Conservation (phyloP, 2,888 invertebrate species). For the Scrobipalpa atriplicella region DNA sequence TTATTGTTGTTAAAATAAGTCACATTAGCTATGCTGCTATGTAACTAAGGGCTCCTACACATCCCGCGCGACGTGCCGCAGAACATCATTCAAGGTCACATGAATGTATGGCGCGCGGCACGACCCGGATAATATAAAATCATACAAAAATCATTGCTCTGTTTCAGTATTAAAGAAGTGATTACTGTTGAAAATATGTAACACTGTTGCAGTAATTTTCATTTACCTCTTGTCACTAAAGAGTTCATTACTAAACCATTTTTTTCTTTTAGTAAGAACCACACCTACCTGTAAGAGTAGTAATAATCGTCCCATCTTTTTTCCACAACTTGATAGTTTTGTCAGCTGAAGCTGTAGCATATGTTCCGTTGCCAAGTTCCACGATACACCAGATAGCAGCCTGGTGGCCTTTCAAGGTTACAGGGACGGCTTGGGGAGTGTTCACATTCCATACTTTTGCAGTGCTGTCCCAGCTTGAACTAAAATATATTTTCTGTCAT, state of each 20-base stretch:
- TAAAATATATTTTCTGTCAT: constrained; percentile 57
- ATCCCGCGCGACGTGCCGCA: no score
- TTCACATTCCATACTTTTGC: constrained; percentile 91
- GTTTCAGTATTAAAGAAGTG: no score
- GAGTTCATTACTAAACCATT: neutral
- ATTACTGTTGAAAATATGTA: no score
- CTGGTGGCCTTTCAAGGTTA: constrained; percentile 87
- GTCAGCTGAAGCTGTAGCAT: constrained; percentile 96
- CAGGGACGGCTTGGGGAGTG: constrained; percentile 72
- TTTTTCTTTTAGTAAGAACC: neutral
- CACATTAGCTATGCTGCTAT: no score
- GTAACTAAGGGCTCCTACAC: no score
- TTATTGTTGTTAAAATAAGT: no score
- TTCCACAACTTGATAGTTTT: constrained; percentile 94
- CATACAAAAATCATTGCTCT: no score
- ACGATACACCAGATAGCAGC: constrained; percentile 94
- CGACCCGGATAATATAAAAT: no score
- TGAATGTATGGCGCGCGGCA: no score
- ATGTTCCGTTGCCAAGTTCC: constrained; percentile 79
- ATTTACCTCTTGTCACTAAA: no score
- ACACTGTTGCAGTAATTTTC: no score
- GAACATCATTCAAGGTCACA: no score
- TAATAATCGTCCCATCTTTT: constrained; percentile 85
- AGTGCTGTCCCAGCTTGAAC: constrained; percentile 97
- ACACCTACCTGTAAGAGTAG: constrained; percentile 84